Conservation (phyloP, 1,140 invertebrate genomes). For the Drosophila ogumai region DNA sequence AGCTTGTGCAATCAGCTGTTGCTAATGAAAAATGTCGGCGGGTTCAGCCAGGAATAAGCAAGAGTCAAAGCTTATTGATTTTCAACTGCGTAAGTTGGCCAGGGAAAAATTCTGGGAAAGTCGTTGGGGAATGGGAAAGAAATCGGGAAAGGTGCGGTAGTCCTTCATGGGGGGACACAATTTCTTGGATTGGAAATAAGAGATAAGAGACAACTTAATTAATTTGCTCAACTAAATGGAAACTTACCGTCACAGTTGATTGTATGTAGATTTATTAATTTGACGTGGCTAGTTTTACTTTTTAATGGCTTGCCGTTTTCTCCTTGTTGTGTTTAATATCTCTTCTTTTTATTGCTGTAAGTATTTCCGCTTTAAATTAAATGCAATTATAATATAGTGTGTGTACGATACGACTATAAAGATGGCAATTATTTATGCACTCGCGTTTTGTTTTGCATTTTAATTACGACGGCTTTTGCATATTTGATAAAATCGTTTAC, state of each 20-base stretch:
- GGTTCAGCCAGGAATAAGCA: conserved; percentile 31
- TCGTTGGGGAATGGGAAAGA: not conserved
- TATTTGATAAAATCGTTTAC: conserved; percentile 50
- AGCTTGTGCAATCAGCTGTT: conserved; percentile 80
- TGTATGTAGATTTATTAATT: conserved; percentile 38
- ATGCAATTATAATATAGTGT: conserved; percentile 59
- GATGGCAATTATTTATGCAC: conserved; percentile 65
- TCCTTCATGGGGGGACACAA: not conserved
- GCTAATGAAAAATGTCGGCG: conserved; percentile 74
- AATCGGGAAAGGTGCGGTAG: not conserved
- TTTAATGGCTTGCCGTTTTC: conserved; percentile 43
- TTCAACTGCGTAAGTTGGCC: conserved; percentile 55
- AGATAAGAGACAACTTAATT: conserved; percentile 51
- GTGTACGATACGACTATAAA: conserved; percentile 32
- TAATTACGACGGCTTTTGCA: conserved; percentile 50
- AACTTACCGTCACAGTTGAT: conserved; percentile 48
- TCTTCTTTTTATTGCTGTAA: conserved; percentile 41
- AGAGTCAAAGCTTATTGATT: conserved; percentile 74
- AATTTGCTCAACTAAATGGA: conserved; percentile 45
- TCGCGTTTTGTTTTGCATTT: conserved; percentile 64
- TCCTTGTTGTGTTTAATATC: conserved; percentile 39
- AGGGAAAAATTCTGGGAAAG: conserved; percentile 21
- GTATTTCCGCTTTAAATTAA: conserved; percentile 76
- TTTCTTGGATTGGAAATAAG: conserved; percentile 16
- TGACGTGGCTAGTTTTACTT: conserved; percentile 26